Conservation (phyloP, 92 coral and sea anemone genomes). For the Muricea muricata region DNA sequence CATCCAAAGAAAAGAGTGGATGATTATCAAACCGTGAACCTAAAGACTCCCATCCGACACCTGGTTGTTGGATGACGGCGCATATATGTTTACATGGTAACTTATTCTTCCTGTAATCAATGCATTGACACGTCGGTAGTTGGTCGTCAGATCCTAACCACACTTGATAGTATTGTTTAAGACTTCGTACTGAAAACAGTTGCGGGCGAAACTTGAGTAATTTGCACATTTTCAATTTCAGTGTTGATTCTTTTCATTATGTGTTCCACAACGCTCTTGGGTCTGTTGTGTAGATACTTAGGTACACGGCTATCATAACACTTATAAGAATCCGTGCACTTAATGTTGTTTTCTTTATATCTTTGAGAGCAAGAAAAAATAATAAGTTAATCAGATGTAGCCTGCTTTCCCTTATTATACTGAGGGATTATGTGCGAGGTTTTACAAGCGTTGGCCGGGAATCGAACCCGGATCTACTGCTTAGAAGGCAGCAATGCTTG, state of each 20-base stretch:
- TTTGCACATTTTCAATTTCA: neutral
- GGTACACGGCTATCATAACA: constrained; percentile 20
- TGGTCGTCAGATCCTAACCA: too few relatives aligned
- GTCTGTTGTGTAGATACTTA: constrained; percentile 25
- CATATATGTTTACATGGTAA: too few relatives aligned
- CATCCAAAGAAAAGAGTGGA: too few relatives aligned
- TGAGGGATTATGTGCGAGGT: too few relatives aligned
- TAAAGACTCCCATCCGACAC: too few relatives aligned
- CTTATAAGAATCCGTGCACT: constrained; percentile 6
- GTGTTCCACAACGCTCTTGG: neutral
- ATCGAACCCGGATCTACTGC: constrained; percentile 99
- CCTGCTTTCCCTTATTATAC: too few relatives aligned
- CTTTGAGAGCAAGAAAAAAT: neutral
- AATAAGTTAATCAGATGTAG: neutral
- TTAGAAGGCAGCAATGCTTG: constrained; percentile 99
- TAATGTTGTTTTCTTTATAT: constrained; percentile 15
- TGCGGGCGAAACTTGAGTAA: neutral
- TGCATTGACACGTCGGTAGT: too few relatives aligned
- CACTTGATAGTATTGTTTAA: too few relatives aligned
- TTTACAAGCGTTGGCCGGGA: constrained; percentile 99
- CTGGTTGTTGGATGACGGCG: too few relatives aligned
- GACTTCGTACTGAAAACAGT: too few relatives aligned
- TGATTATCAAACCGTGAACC: too few relatives aligned
- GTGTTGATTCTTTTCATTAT: neutral
- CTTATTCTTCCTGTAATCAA: too few relatives aligned